Conservation (phyloP, 2,888 invertebrate species). For the Mallateleia sp. region DNA sequence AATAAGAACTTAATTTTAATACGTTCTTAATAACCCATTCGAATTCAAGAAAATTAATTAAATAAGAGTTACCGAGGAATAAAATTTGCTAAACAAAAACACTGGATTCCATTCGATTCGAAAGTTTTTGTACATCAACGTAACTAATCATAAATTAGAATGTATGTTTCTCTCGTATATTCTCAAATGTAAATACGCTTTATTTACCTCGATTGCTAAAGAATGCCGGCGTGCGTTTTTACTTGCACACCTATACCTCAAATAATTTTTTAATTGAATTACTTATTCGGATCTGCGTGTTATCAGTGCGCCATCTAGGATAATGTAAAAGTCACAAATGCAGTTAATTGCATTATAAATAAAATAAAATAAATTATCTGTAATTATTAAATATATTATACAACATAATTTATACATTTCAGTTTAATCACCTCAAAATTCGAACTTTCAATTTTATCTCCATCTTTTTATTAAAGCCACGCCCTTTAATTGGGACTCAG, state of each 20-base stretch:
- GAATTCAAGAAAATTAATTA: neutral
- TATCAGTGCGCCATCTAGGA: neutral
- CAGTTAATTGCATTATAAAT: neutral
- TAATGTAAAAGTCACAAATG: conserved; percentile 13
- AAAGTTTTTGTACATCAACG: conserved; percentile 58
- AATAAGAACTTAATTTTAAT: neutral
- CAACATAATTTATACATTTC: too few species aligned
- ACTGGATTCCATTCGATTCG: conserved; percentile 30
- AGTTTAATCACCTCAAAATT: too few species aligned
- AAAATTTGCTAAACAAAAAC: conserved; percentile 6
- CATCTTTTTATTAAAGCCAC: too few species aligned
- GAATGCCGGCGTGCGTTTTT: conserved; percentile 10
- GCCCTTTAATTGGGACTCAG: too few species aligned
- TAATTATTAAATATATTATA: too few species aligned
- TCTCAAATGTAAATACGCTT: conserved; percentile 48
- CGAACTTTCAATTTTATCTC: too few species aligned
- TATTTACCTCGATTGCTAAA: conserved; percentile 51
- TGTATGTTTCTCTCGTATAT: conserved; percentile 39
- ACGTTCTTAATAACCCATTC: neutral
- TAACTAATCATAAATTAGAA: conserved; percentile 67
- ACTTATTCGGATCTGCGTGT: neutral
- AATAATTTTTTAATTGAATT: conserved; percentile 30
- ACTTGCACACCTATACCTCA: neutral
- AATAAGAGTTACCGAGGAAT: neutral
- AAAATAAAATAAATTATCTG: neutral